These are phyloP conservation scores for Piezodorus guildinii DNA, from an alignment of 1,140 invertebrate genomes.

Conservation along the genomic window DNA sequence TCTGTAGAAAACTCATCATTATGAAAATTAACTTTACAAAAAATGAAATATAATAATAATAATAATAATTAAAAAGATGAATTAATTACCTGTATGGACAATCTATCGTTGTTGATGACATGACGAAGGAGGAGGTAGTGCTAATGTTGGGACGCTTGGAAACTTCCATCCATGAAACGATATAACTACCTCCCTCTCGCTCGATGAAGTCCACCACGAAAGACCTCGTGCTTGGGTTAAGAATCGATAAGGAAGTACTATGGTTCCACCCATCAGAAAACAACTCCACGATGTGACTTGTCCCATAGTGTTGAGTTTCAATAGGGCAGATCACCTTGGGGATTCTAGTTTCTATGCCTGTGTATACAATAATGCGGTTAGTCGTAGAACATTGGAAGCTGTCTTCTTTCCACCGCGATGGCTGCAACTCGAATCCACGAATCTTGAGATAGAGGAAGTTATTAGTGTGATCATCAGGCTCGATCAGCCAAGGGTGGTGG, in stretches of 20 bases:
- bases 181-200: slow-evolving; percentile 54
- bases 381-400: slow-evolving; percentile 46
- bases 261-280: slow-evolving; percentile 62
- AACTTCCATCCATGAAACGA: slow-evolving; percentile 65
- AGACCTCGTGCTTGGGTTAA: slow-evolving; percentile 38
- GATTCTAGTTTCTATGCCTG: slow-evolving; percentile 39
- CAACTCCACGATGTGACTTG: slow-evolving; percentile 41
- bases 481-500: slow-evolving; percentile 66
- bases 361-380: slow-evolving; percentile 63
- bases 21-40: no score
- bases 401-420: slow-evolving; percentile 23
- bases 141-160: slow-evolving; percentile 50
- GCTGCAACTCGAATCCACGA: slow-evolving; percentile 46
- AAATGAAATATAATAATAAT: no score
- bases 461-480: slow-evolving; percentile 53
- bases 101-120: slow-evolving; percentile 45
- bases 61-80: no score
- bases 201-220: slow-evolving; percentile 58
- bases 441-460: slow-evolving; percentile 60
- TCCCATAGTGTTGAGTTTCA: slow-evolving; percentile 27
- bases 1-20: no score
- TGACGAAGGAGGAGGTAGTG: slow-evolving; percentile 43
- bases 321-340: slow-evolving; percentile 54
- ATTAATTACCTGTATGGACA: slow-evolving; percentile 54
- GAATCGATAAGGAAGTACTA: slow-evolving; percentile 24